Conservation (phyloP, 2,113 vertebrate species). For the Reinhardtius hippoglossoides region DNA sequence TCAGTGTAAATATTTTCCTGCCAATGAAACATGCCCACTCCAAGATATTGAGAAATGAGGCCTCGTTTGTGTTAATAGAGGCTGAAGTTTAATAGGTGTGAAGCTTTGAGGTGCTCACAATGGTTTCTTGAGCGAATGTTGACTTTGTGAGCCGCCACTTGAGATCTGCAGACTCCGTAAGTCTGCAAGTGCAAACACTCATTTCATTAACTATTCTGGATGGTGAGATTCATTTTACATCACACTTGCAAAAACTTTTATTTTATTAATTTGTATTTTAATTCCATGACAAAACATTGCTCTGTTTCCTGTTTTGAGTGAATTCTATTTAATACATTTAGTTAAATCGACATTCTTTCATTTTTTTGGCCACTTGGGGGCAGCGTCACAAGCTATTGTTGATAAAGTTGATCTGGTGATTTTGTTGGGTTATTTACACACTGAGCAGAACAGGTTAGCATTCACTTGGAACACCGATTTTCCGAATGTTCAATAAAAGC, state of each 20-base stretch:
- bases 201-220: not conserved
- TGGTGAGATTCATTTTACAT: slow-evolving; percentile 3
- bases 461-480: too few species aligned
- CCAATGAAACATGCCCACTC: slow-evolving; percentile 27
- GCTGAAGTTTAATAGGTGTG: slow-evolving; percentile 24
- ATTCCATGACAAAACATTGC: not conserved
- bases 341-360: not conserved
- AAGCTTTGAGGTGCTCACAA: slow-evolving; percentile 38
- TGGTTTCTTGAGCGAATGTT: slow-evolving; percentile 34
- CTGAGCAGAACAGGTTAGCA: too few species aligned
- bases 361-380: not conserved
- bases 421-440: too few species aligned
- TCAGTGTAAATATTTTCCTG: slow-evolving; percentile 43
- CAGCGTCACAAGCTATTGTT: not conserved
- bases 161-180: too few species aligned
- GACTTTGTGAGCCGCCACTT: slow-evolving; percentile 37
- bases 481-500: too few species aligned
- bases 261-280: not conserved
- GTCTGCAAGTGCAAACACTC: too few species aligned
- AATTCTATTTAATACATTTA: too few species aligned
- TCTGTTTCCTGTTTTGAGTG: too few species aligned
- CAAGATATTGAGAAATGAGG: slow-evolving; percentile 38
- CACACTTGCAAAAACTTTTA: not conserved
- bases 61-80: slow-evolving; percentile 25
- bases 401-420: too few species aligned